Base-by-base conservation (phyloP, 2,797 vertebrate genomes). In the Choloepus didactylus region DNA sequence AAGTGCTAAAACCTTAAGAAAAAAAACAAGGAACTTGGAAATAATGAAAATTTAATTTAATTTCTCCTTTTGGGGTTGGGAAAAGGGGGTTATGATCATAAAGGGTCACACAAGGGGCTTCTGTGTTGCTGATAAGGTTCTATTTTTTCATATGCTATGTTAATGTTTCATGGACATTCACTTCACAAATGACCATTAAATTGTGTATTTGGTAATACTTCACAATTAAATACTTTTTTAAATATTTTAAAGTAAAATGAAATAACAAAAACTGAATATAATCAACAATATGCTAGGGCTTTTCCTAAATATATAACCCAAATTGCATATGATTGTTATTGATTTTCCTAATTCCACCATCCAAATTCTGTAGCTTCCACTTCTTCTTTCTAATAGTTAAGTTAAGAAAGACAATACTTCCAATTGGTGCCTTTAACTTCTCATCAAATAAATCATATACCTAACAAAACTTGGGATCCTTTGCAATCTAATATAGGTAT, bases 291-390 rank as follows among this genome's bases (percentile, higher is more conserved):
- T 19, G 2, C 9, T n/a, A 69, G 2, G 1, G 21, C 18, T 92
- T 92, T 84, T 64, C 25, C 38, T 60, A 92, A 90, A 38, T 3
- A 49, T 60, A 2, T 60, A 69, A 2, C 9, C 6, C 83, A 5
- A 46, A 49, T 89, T 92, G 93, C 4, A 51, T 64, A 82, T 51
- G 73, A 38, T 85, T 88, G 11, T 62, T 66, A 56, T 3, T 69
- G 2, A 27, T 64, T 89, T 95, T 94, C 66, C 46, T 82, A 18
- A 75, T 94, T 77, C 11, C 14, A 91, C 5, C 21, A 29, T 38
- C 35, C 44, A 76, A 92, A 80, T 87, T 89, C 70, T 70, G 21
- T 6, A 76, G 9, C 12, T 87, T 95, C 8, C 27, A 69, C 9
- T 59, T 94, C 2, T 87, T 76, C 29, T 90, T 73, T 81, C 35